A percentile compares a stretch with the other conserved stretches of the same genome.
phyloP scores from a whole-genome alignment of 1,140 invertebrate species.

The Ceratitis capitata region DNA sequence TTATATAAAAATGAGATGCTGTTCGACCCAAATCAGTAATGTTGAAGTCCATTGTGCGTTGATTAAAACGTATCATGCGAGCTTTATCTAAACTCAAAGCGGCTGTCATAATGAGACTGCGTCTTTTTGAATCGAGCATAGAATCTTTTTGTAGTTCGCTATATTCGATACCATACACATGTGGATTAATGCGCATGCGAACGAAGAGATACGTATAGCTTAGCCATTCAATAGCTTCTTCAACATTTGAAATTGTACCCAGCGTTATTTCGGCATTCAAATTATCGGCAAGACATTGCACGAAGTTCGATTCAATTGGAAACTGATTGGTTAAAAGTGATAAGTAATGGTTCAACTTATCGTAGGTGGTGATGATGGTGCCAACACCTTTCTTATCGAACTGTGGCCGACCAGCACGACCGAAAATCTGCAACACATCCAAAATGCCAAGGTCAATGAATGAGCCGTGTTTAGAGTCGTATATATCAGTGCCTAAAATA shows the following conservation, averaged over 20 bases:
- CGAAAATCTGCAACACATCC: slow-evolving; percentile 99
- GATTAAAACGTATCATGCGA: slow-evolving; percentile 92
- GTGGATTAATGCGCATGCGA: slow-evolving; percentile 92
- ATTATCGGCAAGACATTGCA: slow-evolving; percentile 92
- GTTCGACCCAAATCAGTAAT: slow-evolving; percentile 92
- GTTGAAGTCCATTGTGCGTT: slow-evolving; percentile 82
- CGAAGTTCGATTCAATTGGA: slow-evolving; percentile 98
- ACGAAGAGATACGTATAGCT: slow-evolving; percentile 97
- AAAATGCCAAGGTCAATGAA: slow-evolving; percentile 96
- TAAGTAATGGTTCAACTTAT: slow-evolving; percentile 94
- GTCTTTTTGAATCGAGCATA: slow-evolving; percentile 76
- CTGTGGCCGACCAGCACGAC: slow-evolving; percentile 95
- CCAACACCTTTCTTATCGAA: slow-evolving; percentile 92
- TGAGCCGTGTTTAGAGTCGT: slow-evolving; percentile 93
- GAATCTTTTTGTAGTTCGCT: slow-evolving; percentile 80
- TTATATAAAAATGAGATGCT: slow-evolving; percentile 98
- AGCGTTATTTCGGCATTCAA: slow-evolving; percentile 96
- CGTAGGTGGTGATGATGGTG: slow-evolving; percentile 93
- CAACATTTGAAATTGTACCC: slow-evolving; percentile 93
- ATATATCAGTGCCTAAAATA: slow-evolving; percentile 89
- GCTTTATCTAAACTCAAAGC: slow-evolving; percentile 90
- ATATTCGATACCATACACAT: slow-evolving; percentile 87
- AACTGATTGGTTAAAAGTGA: slow-evolving; percentile 95
- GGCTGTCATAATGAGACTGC: slow-evolving; percentile 80
- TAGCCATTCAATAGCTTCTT: slow-evolving; percentile 97